Percentiles rank a stretch among this genome's conserved stretches.
Evolutionary conservation across 2,113 vertebrate genomes (phyloP).

Genomic region (Microcebus ravelobensis): DNA sequence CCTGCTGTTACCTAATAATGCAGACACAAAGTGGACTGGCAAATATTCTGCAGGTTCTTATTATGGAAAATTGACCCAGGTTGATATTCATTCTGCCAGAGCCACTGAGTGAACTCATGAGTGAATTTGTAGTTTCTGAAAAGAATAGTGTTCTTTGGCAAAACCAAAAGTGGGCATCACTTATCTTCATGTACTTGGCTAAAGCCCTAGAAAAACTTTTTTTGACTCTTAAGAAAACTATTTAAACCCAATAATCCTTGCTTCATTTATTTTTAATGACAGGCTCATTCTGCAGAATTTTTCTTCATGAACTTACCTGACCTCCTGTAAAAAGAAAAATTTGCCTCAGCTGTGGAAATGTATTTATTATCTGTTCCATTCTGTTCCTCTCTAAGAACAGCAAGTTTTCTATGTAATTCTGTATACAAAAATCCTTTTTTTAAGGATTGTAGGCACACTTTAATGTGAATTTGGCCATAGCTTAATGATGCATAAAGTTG

Average conservation of each 20-base stretch:
- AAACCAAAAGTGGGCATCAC: slow-evolving; percentile 2
- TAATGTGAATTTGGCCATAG: not conserved
- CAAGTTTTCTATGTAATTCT: slow-evolving; percentile 48
- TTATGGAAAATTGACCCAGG: not conserved
- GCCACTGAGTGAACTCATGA: not conserved
- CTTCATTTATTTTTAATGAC: slow-evolving; percentile 62
- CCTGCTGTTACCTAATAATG: not conserved
- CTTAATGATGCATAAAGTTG: slow-evolving; percentile 33
- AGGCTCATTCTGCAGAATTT: slow-evolving; percentile 23
- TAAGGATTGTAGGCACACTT: not conserved
- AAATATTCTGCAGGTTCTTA: not conserved
- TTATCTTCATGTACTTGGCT: slow-evolving; percentile 28
- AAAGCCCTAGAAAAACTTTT: slow-evolving; percentile 43
- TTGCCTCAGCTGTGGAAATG: slow-evolving; percentile 41
- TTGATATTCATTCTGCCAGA: not conserved
- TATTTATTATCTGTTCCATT: slow-evolving; percentile 56
- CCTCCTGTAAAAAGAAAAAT: slow-evolving; percentile 60
- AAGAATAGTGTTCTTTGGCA: not conserved
- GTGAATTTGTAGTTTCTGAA: not conserved
- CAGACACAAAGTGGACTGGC: not conserved
- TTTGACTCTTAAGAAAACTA: slow-evolving; percentile 49
- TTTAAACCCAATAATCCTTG: slow-evolving; percentile 55
- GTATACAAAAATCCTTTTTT: not conserved
- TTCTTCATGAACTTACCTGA: slow-evolving; percentile 48
- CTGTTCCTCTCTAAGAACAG: slow-evolving; percentile 49